These are phyloP conservation scores for Lasioglossum leucozonium DNA, from an alignment of 2,888 invertebrate genomes.

Conservation along the genomic window DNA sequence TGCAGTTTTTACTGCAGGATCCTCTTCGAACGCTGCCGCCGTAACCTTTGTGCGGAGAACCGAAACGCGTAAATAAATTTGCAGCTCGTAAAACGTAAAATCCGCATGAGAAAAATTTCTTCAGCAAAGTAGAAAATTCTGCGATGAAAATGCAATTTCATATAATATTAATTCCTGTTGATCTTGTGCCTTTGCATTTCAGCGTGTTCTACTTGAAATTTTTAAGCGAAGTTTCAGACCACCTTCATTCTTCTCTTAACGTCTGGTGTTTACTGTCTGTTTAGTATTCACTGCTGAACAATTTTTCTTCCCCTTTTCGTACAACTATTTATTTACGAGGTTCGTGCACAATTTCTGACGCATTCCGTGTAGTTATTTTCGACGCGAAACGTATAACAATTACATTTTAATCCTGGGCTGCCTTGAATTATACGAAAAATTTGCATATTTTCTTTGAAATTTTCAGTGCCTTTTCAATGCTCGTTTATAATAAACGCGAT, in stretches of 20 bases:
- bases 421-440: not conserved
- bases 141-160: not conserved
- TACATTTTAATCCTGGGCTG: not conserved
- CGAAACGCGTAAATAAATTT: not conserved
- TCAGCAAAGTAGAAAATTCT: too few relatives aligned
- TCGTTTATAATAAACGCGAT: too few relatives aligned
- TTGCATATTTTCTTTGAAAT: not conserved
- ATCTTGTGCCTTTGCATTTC: too few relatives aligned
- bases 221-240: not conserved
- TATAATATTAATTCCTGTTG: too few relatives aligned
- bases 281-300: not conserved
- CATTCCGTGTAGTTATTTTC: not conserved
- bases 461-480: not conserved
- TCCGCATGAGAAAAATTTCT: too few relatives aligned
- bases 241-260: not conserved
- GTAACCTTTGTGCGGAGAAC: not conserved
- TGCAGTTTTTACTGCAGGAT: not conserved
- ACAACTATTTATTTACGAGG: not conserved
- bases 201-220: not conserved
- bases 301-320: not conserved
- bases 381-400: not conserved
- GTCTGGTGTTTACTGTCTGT: not conserved
- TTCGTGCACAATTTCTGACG: not conserved
- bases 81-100: too few relatives aligned
- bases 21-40: not conserved